phyloP scores from a whole-genome alignment of 2,888 invertebrate genomes.

The Tenodera sinensis region DNA sequence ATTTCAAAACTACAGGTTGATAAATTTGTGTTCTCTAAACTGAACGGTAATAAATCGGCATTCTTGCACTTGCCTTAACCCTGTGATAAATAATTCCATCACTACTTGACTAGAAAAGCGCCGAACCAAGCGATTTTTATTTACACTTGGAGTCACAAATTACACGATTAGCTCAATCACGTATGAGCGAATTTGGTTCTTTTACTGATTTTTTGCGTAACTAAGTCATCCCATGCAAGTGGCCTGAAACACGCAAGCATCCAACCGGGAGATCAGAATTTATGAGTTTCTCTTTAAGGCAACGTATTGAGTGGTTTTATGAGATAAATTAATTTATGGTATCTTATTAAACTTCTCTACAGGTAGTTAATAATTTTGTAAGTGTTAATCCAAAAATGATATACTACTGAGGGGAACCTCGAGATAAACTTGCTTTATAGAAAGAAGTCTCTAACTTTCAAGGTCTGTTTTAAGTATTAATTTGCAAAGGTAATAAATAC shows the following conservation, averaged over 20 bases:
- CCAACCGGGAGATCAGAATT: background rate
- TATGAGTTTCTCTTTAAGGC: background rate
- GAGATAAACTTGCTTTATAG: background rate
- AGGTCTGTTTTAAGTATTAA: background rate
- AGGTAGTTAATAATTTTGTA: background rate
- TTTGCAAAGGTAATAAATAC: background rate
- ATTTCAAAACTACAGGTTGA: background rate
- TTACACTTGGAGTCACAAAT: background rate
- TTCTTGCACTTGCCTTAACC: background rate
- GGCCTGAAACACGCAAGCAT: background rate
- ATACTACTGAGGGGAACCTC: background rate
- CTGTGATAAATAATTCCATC: background rate
- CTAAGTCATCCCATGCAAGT: background rate
- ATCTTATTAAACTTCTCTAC: background rate
- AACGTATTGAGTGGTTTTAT: background rate
- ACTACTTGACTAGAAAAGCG: background rate
- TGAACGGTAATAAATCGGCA: background rate
- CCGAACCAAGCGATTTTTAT: background rate
- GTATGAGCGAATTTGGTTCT: background rate
- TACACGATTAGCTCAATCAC: background rate
- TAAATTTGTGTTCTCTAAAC: background rate
- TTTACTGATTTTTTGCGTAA: background rate
- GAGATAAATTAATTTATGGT: background rate
- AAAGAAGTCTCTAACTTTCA: background rate
- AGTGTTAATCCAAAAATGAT: background rate